Conservation (phyloP, 2,113 vertebrate species). For the Acanthisitta chloris region DNA sequence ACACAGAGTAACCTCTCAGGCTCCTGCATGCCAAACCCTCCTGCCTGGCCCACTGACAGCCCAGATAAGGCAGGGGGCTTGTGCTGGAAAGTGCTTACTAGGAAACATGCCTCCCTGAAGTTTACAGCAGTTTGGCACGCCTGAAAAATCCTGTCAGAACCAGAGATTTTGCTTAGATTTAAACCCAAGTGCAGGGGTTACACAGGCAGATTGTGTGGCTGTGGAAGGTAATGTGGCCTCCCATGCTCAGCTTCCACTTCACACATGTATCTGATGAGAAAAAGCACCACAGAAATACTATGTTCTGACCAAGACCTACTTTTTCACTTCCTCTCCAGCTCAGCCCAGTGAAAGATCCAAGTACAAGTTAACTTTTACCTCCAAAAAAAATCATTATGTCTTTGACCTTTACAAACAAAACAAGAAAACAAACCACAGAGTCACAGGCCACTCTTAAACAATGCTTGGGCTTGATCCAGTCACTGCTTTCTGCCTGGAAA, state of each 20-base stretch:
- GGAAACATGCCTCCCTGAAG: neutral
- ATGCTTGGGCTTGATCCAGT: slow-evolving; percentile 44
- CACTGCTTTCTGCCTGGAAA: slow-evolving; percentile 51
- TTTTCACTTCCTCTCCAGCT: neutral
- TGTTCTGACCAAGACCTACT: neutral
- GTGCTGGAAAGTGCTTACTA: neutral
- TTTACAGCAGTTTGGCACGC: neutral
- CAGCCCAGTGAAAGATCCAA: neutral
- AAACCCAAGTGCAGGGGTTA: neutral
- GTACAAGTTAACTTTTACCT: neutral
- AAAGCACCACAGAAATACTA: neutral
- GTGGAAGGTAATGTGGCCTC: neutral
- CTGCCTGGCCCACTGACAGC: neutral
- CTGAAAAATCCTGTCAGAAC: neutral
- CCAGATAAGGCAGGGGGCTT: neutral
- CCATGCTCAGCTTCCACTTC: neutral
- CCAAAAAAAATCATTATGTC: neutral
- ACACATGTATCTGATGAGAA: neutral
- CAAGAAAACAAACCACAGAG: slow-evolving; percentile 12
- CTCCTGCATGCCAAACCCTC: neutral
- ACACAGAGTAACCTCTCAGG: neutral
- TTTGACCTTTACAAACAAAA: slow-evolving; percentile 38
- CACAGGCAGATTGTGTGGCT: neutral
- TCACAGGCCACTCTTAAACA: slow-evolving; percentile 37
- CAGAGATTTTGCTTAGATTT: neutral